Base-by-base conservation (phyloP, 1,140 invertebrate genomes). In the Formica selysi region DNA sequence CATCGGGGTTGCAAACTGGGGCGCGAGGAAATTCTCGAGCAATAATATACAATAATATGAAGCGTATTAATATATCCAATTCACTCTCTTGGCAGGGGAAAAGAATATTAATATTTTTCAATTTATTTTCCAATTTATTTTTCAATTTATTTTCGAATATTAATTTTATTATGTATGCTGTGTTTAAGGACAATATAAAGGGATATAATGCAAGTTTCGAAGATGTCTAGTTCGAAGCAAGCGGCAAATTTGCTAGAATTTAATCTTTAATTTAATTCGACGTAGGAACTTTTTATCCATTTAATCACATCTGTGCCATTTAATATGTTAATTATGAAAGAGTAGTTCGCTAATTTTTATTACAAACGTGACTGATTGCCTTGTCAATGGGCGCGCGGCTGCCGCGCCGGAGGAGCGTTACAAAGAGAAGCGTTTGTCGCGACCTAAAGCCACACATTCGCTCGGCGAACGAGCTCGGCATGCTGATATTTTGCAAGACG, bases 401-500 rank as follows among this genome's bases (percentile, higher is more conserved):
- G 36, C 22, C 19, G 41, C 36, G 38, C 1, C 16, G 16, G 7
- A 51, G 11, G 48, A 54, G 16, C 22, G 11, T 51, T n/a, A 38
- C 16, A 32, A 70, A 32, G 74, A 67, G 57, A 61, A 29, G 10
- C 64, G 61, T 64, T 89, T 76, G 67, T 44, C 51, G 48, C 48
- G 65, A 57, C 26, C 62, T 51, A 68, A 67, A 67, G 29, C 44
- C 71, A 54, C 32, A 44, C 22, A 36, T 32, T 80, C 48, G 41
- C 87, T 71, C 29, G 29, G 87, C 85, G 88, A 87, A 81, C 87
- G 73, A 90, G 84, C 86, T 73, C 78, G 88, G 79, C 81, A 86
- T 57, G 88, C 74, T 67, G 85, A 84, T 86, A 86, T 91, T 92
- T 92, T 68, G 83, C 85, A 87, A 86, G 65, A 64, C 68, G 54